Evolutionary conservation across 92 coral and sea anemone species (phyloP), one percentile per base, ranked within the genome.

Genomic region (Actinernus sp.): DNA sequence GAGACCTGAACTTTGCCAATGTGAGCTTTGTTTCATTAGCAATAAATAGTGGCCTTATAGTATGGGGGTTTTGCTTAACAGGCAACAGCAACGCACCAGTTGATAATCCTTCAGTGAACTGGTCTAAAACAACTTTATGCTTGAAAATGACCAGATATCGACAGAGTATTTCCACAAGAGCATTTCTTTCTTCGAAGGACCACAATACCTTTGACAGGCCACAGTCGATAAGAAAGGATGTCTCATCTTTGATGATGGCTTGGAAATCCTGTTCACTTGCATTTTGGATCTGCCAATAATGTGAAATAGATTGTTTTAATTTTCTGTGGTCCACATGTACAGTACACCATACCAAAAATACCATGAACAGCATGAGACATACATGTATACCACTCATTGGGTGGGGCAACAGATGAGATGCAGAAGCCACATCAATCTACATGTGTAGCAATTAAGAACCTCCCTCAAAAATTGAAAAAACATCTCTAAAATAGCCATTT

Each of bases 111-210:
- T 58, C 68, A 6, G 38, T 55, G 41, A 59, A 72, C 53, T 60
- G 79, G 49, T 72, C 79, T 47, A 72, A 29, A 38, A 49, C 43
- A n/a, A 62, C 57, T 22, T 72, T 72, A 69, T 32, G 46, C 8
- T 23, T 3, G 58, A 36, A 39, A 18, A 72, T 49, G 19, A 36
- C 43, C 16, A 72, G 33, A 36, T 60, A 52, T 30, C 23, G 33
- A 49, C 79, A 72, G 17, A 72, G 59, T 14, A 72, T 33, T 52
- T 36, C 7, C 25, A 72, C 61, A 3, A 72, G 57, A 26, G 12
- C 38, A 39, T 20, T 13, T 44, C 53, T 72, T 41, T 72, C 79
- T 37, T 72, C 38, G 9, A 49, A 61, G 25, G 12, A 31, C 79
- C 79, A 72, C 2, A 13, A 16, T 4, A 68, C 49, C 61, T 68